Base-by-base conservation (phyloP, 1,140 invertebrate genomes). In the Drosophila ogumai region DNA sequence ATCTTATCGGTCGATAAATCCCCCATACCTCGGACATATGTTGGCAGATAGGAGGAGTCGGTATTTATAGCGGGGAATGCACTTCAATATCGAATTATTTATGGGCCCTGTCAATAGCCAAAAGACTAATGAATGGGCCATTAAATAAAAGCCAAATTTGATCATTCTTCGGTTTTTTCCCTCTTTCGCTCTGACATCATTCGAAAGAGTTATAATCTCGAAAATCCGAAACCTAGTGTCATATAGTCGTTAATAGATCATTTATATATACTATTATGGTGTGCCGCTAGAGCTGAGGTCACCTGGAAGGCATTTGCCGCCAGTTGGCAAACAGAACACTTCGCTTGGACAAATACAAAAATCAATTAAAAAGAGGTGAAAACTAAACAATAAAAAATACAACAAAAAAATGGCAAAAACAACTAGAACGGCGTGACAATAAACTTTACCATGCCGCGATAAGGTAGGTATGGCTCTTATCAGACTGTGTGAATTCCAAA, bases 331-430 rank as follows among this genome's bases (percentile, higher is more conserved):
- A 85, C 64, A 88, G 75, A 79, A 40, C 80, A 82, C 67, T 80
- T 61, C 56, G 56, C 64, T 59, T 50, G 6, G 50, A 31, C 40
- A 86, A 64, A 77, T 61, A 81, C 63, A 72, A 90, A 87, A 88
- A 88, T 88, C 85, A 88, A 90, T 88, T 88, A 90, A 88, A 77
- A 66, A 66, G 65, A 84, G 85, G 84, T 90, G 84, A 90, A 90
- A 88, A 88, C 64, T 36, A 84, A 87, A 87, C 84, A 87, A 82
- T 66, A 87, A 76, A 76, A 75, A 56, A n/a, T 3, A 50, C 28
- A 50, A 17, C 19, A 65, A 63, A 66, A 52, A 44, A 69, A 52
- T 63, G 58, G 22, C 38, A 58, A 65, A 6, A 80, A 58, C 75
- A 68, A 60, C 47, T n/a, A 15, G 60, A 47, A n/a, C 49, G 9